Conservation (phyloP, 2,113 vertebrate species). For the Poeciliopsis turrubarensis region DNA sequence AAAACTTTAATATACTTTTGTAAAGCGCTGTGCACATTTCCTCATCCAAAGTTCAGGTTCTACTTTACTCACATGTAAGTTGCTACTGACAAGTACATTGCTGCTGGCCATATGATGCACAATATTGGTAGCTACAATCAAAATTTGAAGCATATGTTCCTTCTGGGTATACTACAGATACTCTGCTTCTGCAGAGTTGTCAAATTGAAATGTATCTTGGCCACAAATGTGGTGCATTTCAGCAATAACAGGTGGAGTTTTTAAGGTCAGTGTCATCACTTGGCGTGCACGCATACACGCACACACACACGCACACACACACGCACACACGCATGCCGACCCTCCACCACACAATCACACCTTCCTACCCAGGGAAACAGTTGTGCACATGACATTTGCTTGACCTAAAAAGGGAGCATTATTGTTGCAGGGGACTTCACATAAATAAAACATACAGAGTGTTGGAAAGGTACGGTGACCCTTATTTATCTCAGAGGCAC, state of each 20-base stretch:
- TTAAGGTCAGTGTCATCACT: slow-evolving; percentile 17
- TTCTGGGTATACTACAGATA: no score
- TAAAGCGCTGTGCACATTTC: background rate
- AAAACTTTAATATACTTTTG: background rate
- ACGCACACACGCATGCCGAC: background rate
- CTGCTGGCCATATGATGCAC: background rate
- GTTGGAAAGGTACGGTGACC: slow-evolving; percentile 1
- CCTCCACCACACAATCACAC: background rate
- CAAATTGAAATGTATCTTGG: background rate
- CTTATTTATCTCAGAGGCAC: slow-evolving; percentile 1
- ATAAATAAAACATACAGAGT: slow-evolving; percentile 6
- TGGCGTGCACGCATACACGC: background rate
- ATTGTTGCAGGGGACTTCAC: background rate
- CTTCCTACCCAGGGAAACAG: background rate
- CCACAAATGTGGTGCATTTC: background rate
- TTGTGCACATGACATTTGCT: background rate
- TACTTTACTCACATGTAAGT: background rate
- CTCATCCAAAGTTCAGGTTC: background rate
- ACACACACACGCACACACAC: background rate
- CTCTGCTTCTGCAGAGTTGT: background rate
- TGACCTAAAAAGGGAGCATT: slow-evolving; percentile 4
- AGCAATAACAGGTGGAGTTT: slow-evolving; percentile 2
- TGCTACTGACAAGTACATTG: background rate
- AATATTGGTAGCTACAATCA: no score
- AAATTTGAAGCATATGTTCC: no score